A percentile compares a stretch with the other conserved stretches of the same genome.
Conservation (phyloP, 2,888 invertebrate genomes). For the Beris chalybata region DNA sequence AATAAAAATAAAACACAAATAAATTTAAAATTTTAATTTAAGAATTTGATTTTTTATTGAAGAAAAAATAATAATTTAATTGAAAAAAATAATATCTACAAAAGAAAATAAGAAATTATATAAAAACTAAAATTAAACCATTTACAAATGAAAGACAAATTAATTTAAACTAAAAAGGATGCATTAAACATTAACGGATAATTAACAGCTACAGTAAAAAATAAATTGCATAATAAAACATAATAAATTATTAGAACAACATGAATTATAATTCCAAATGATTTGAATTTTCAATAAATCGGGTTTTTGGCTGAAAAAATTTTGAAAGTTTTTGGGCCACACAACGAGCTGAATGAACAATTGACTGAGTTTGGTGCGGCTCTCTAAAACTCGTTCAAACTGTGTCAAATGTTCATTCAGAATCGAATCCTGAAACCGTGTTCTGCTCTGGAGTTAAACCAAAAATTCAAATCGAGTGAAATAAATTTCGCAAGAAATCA, state of each 20-base stretch:
- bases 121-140: no score
- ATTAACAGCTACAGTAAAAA: conserved; percentile 25
- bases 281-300: conserved; percentile 7
- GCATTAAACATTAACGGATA: no score
- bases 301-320: not conserved
- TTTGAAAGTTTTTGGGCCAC: not conserved
- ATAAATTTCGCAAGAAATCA: not conserved
- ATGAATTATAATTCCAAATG: not conserved
- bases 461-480: conserved; percentile 8
- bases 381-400: not conserved
- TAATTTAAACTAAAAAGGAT: no score
- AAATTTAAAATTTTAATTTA: no score
- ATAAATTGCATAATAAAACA: not conserved
- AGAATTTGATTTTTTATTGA: no score
- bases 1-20: no score
- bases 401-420: conserved; percentile 11
- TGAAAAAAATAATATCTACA: conserved; percentile 18
- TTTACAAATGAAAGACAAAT: no score
- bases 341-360: conserved; percentile 11
- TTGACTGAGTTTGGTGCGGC: conserved; percentile 5
- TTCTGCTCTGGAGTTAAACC: not conserved
- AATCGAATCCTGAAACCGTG: not conserved
- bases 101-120: not conserved
- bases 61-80: no score
- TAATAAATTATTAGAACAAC: no score